Conservation (phyloP, 1,140 invertebrate genomes). For the Lanistes nyassanus region DNA sequence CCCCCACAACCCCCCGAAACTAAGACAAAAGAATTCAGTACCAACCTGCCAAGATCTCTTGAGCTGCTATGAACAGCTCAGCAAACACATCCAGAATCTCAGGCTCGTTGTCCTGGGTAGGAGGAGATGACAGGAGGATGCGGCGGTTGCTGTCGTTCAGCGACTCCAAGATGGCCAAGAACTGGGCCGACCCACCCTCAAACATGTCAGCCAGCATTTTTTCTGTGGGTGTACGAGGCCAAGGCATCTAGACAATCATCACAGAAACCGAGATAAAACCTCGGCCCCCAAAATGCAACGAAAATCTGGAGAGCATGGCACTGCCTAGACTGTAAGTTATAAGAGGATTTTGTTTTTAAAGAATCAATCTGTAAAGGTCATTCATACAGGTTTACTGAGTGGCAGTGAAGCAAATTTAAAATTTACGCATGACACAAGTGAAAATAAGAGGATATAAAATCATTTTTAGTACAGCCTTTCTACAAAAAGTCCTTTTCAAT, state of each 20-base stretch:
- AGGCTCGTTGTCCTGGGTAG: conserved; percentile 62
- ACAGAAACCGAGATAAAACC: background rate
- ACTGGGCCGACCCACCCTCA: conserved; percentile 65
- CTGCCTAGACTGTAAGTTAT: no score
- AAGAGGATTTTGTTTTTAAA: no score
- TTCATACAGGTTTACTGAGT: no score
- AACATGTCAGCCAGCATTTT: conserved; percentile 67
- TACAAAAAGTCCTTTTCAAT: no score
- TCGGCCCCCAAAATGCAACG: background rate
- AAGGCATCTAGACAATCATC: conserved; percentile 52
- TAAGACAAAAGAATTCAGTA: no score
- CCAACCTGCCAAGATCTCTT: conserved; percentile 64
- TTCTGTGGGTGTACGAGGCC: conserved; percentile 66
- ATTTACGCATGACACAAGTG: no score
- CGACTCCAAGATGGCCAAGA: conserved; percentile 63
- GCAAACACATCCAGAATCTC: conserved; percentile 65
- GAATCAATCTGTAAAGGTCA: no score
- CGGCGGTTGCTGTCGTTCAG: conserved; percentile 62
- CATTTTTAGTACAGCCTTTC: no score
- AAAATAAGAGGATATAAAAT: no score
- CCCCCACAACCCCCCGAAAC: no score
- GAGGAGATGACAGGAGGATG: conserved; percentile 58
- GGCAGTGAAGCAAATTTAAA: no score
- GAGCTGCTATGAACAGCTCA: conserved; percentile 65
- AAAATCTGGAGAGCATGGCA: no score